Evolutionary conservation across 2,113 vertebrate species (phyloP), one percentile per base, ranked within the genome.

Genomic region (Rafetus swinhoei): DNA sequence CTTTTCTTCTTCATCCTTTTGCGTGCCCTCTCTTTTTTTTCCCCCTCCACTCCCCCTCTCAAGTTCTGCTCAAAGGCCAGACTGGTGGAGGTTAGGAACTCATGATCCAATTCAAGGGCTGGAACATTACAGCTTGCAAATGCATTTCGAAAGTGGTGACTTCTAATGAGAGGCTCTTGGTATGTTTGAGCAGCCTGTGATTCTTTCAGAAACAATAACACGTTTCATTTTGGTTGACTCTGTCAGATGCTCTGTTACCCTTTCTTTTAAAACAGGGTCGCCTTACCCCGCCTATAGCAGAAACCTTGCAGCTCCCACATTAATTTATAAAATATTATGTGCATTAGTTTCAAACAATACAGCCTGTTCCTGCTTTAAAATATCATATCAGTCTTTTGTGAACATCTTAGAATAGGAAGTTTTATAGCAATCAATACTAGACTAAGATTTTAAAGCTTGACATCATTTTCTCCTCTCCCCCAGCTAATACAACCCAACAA

Each of bases 1-100:
- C 98, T 98, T 97, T 98, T 97, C 97, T 96, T 98, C 96, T 97
- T 98, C 97, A 95, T 97, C 96, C 95, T 97, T 97, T 97, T 90
- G 93, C 95, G 94, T 82, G 65, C 92, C 94, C 88, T 92, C 93
- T 86, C 85, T 65, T 32, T 50, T 50, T 4, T 45, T 83, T 80
- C 55, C 56, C 87, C 95, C 1, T 27, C 54, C 22, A 65, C 53
- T 11, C 81, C 91, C 93, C 90, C 95, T 97, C 96, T 97, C 90
- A 93, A 96, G 96, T 97, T 96, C 92, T 94, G 86, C 97, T 97
- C 96, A 98, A 97, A 98, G 96, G 97, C 91, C 96, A 97, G 96
- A 94, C 90, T 85, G 62, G 3, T 89, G 74, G 96, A 97, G 96
- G 96, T 97, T 95, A 95, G 94, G 94, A 95, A 95, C 74, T 96